Conservation (phyloP, 2,888 invertebrate species). For the Lithophane leautieri region DNA sequence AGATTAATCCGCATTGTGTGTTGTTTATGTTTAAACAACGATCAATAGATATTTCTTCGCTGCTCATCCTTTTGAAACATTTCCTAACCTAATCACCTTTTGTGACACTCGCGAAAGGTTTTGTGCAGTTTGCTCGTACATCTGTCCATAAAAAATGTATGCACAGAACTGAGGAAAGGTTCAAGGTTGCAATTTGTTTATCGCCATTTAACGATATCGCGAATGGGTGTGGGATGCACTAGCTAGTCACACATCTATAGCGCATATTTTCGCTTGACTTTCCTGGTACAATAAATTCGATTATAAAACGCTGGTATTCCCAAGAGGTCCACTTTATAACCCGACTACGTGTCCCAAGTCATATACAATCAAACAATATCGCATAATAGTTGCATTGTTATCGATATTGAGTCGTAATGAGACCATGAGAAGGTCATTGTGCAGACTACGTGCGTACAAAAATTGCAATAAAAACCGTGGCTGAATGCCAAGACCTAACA, state of each 20-base stretch:
- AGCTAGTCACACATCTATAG: background rate
- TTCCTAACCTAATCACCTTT: background rate
- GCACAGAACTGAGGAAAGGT: background rate
- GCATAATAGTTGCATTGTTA: conserved; percentile 56
- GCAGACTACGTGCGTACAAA: conserved; percentile 53
- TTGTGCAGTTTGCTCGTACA: background rate
- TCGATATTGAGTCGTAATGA: conserved; percentile 48
- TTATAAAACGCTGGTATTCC: conserved; percentile 36
- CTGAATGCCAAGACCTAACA: conserved; percentile 46
- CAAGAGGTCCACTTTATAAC: conserved; percentile 36
- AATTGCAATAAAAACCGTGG: conserved; percentile 55
- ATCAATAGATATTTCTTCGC: background rate
- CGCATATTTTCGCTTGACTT: conserved; percentile 20
- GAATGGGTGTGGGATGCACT: background rate
- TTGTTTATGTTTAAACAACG: background rate
- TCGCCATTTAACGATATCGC: background rate
- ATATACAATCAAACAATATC: conserved; percentile 53
- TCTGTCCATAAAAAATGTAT: background rate
- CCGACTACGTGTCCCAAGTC: conserved; percentile 62
- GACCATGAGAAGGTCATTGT: conserved; percentile 56
- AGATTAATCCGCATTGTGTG: background rate
- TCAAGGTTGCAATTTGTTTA: background rate
- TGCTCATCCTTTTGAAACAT: background rate
- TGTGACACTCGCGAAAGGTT: background rate
- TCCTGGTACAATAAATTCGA: conserved; percentile 36